Base-by-base conservation (phyloP, 2,113 vertebrate genomes). In the Apodemus speciosus region DNA sequence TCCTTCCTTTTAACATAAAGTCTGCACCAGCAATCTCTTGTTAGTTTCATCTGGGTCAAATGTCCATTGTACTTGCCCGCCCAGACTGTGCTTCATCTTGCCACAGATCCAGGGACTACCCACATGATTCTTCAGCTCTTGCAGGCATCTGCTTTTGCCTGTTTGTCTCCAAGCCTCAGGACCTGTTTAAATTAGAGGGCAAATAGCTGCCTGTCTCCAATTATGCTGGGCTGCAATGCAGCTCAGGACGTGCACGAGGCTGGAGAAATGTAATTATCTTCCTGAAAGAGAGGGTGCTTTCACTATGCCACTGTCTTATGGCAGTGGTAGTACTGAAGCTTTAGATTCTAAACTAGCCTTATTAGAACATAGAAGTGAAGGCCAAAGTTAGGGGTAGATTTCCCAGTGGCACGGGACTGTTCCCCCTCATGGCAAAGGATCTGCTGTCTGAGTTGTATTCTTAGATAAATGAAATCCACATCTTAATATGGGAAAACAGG, bases 191-290 rank as follows among this genome's bases (percentile, higher is more conserved):
- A 96, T 96, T 77, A 95, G 66, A 95, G 76, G 76, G 88, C 88
- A 95, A 88, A 91, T 88, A 90, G 75, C 93, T 94, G 88, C 88
- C 93, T 89, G 88, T 76, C 66, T 96, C 75, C 92, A 94, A 91
- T 94, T 94, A 95, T 75, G 72, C 89, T 51, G 68, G 72, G 86
- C 46, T 83, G 72, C 73, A 35, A 18, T 86, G 86, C 87, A 64
- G 43, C 56, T 94, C 75, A 72, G 93, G 89, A 85, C 2, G 2
- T 14, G 62, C 32, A 66, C 2, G 8, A 27, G n/a, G 71, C 85
- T 85, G 56, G 71, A 83, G 88, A 94, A 90, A 97, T 89, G 49
- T 92, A 96, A 97, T 97, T 92, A 93, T 75, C 66, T 60, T 89
- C 60, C 87, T 43, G 62, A 71, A 90, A 30, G 66, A 56, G 71